phyloP scores from a whole-genome alignment of 2,797 vertebrate genomes.

The Adrianichthys oophorus region DNA sequence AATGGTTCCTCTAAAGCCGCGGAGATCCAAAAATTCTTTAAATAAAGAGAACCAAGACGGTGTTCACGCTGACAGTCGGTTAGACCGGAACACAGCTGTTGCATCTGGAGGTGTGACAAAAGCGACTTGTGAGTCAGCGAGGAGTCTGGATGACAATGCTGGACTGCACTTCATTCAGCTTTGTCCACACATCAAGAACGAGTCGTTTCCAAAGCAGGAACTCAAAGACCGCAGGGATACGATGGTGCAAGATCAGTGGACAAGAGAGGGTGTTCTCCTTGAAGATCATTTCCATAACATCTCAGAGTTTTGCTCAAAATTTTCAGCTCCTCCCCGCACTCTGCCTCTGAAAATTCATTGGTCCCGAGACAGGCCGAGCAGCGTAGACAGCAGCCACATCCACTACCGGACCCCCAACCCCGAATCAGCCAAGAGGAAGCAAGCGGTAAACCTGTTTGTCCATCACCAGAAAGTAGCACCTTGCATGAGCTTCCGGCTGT shows the following conservation, averaged over 20 bases:
- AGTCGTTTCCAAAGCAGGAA: slow-evolving; percentile 40
- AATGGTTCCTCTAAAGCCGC: slow-evolving; percentile 80
- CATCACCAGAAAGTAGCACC: slow-evolving; percentile 74
- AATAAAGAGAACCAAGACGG: slow-evolving; percentile 70
- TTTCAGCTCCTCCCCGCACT: slow-evolving; percentile 62
- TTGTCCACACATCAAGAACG: slow-evolving; percentile 28
- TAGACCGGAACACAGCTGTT: slow-evolving; percentile 28
- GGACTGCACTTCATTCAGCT: slow-evolving; percentile 8
- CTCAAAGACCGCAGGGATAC: slow-evolving; percentile 46
- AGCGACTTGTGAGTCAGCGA: slow-evolving; percentile 46
- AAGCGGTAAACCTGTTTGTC: slow-evolving; percentile 80
- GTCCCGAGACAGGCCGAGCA: slow-evolving; percentile 68
- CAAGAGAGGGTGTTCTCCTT: slow-evolving; percentile 34
- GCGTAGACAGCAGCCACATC: slow-evolving; percentile 71
- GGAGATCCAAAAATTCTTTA: slow-evolving; percentile 80
- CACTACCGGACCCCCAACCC: slow-evolving; percentile 70
- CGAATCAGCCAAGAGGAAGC: slow-evolving; percentile 79
- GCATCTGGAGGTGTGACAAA: slow-evolving; percentile 39
- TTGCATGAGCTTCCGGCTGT: slow-evolving; percentile 80
- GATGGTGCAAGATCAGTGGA: slow-evolving; percentile 27
- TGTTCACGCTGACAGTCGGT: slow-evolving; percentile 42
- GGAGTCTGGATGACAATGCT: slow-evolving; percentile 24
- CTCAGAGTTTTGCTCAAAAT: slow-evolving; percentile 48
- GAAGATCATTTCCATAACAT: slow-evolving; percentile 52
- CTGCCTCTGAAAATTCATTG: slow-evolving; percentile 76